phyloP scores from a whole-genome alignment of 2,888 invertebrate species.

The Endotricha flammealis region DNA sequence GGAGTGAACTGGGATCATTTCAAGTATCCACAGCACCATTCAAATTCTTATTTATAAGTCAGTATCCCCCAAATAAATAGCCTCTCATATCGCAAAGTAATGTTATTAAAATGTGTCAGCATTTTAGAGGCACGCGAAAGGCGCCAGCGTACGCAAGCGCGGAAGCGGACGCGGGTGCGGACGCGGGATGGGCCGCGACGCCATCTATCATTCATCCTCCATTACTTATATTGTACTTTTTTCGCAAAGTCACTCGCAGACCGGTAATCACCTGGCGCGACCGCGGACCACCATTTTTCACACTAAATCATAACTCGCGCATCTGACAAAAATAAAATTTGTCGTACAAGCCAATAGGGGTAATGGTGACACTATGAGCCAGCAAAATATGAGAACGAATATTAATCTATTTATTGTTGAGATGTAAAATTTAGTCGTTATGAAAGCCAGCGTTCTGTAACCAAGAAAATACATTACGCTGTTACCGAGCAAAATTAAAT shows the following conservation, averaged over 20 bases:
- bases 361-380: conserved; percentile 67
- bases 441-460: conserved; percentile 15
- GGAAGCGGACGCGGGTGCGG: conserved; percentile 35
- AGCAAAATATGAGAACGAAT: conserved; percentile 45
- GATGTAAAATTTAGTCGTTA: conserved; percentile 23
- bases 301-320: conserved; percentile 74
- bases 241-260: conserved; percentile 75
- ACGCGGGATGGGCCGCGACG: conserved; percentile 42
- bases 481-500: conserved; percentile 4
- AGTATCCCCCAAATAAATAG: conserved; percentile 70
- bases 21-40: conserved; percentile 61
- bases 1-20: no score
- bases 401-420: conserved; percentile 40
- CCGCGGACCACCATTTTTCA: conserved; percentile 73
- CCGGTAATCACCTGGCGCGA: conserved; percentile 78
- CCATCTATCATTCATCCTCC: conserved; percentile 78
- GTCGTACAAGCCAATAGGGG: conserved; percentile 72
- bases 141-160: conserved; percentile 33
- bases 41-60: conserved; percentile 71
- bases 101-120: conserved; percentile 78
- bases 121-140: conserved; percentile 52
- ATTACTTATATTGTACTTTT: conserved; percentile 79
- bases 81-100: conserved; percentile 71
- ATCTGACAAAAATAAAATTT: conserved; percentile 77
- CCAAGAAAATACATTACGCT: conserved; percentile 2